These are phyloP conservation scores for Tachystola acroxantha DNA, from an alignment of 2,888 invertebrate genomes.

Conservation along the genomic window DNA sequence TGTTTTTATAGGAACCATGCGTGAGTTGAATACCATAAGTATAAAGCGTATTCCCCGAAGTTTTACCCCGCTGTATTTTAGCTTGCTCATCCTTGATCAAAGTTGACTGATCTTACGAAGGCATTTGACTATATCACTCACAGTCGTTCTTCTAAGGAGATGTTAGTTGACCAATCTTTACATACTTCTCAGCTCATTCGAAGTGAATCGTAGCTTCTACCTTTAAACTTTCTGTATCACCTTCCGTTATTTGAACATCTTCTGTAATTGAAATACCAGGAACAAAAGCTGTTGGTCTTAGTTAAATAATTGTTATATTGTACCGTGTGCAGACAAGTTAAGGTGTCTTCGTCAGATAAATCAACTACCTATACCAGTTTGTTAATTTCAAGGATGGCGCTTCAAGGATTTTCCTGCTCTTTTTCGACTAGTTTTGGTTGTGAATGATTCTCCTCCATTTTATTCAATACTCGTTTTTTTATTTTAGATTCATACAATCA, in stretches of 20 bases:
- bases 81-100: constrained; percentile 30
- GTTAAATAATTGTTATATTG: too few species aligned
- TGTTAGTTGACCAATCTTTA: too few species aligned
- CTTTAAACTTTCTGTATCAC: too few species aligned
- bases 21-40: constrained; percentile 62
- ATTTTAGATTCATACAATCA: constrained; percentile 37
- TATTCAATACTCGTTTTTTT: constrained; percentile 13
- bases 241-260: too few species aligned
- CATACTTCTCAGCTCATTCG: too few species aligned
- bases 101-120: constrained; percentile 31
- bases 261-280: too few species aligned
- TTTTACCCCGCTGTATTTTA: constrained; percentile 58
- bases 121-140: neutral
- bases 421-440: constrained; percentile 23
- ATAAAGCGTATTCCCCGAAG: constrained; percentile 53
- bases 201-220: too few species aligned
- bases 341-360: neutral
- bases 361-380: constrained; percentile 30
- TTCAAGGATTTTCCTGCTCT: constrained; percentile 35
- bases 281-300: too few species aligned
- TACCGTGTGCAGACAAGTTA: too few species aligned
- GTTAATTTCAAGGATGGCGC: constrained; percentile 42
- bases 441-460: constrained; percentile 14
- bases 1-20: constrained; percentile 78
- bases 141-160: too few species aligned